Base-by-base conservation (phyloP, 2,113 vertebrate genomes). In the Poecilia latipinna region DNA sequence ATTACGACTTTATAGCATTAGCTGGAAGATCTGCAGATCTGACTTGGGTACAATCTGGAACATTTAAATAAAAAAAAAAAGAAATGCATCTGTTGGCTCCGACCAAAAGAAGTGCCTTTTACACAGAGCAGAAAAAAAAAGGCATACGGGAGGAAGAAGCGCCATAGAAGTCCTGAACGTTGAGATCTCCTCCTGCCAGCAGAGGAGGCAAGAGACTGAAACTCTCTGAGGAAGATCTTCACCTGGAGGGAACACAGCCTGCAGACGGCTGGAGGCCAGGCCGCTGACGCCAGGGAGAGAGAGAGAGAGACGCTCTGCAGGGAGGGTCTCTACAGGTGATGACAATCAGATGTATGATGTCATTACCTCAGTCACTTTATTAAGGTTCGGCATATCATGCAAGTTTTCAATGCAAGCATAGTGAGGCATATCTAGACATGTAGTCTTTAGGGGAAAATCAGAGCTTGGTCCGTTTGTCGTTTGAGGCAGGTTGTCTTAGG, bases 1-100 rank as follows among this genome's bases (percentile, higher is more conserved):
- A 97, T 99, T 88, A 99, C 98, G 24, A 97, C 96, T 87, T 98
- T 99, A 97, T 99, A 99, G 96, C 96, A 94, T 89, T 86, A 80
- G 88, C 92, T 76, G 76, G 83, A 90, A 72, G 75, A 32, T 77
- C 61, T 70, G 68, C 62, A 72, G 68, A 37, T 65, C 64, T 37
- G 22, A 35, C 15, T 63, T 63, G 32, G 86, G 82, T 74, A 61
- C 33, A 61, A 61, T 39, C 74, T 69, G 84, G 64, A 75, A 68
- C 70, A 44, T 75, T 70, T 79, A 87, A 91, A 75, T 64, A 22
- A 79, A 10, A 4, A 24, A 74, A 78, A 84, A 85, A 80, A 77
- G 51, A 88, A 91, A 91, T 93, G 93, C 92, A 94, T 92, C 73
- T 93, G 94, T 93, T 95, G 90, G 95, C 93, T 95, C 90, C 88